Evolutionary conservation across 2,888 invertebrate genomes (phyloP), one percentile per base, ranked within the genome.

Genomic region (Hirtodrosophila duncani): DNA sequence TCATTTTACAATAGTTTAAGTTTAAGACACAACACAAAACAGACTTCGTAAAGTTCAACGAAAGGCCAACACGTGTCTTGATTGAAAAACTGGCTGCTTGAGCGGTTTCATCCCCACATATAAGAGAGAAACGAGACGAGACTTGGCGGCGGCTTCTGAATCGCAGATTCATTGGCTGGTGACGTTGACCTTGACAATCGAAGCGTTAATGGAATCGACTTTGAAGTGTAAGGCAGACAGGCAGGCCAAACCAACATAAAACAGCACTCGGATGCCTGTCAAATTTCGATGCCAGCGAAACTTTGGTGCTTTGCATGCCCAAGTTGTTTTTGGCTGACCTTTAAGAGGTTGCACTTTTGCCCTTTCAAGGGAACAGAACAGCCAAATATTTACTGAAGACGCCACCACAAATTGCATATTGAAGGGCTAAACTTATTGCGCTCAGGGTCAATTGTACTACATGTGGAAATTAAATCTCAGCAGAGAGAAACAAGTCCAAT

Each of bases 181-280:
- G 66, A 59, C 66, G 57, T 68, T 68, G 67, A 68, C 67, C 69
- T 68, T 68, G 69, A 55, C 69, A 48, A 59, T 34, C 49, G 23
- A 69, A 63, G 53, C 66, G 46, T 52, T 62, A 68, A 68, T 67
- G 44, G 50, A 68, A 52, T 52, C 44, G 62, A 68, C 62, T 65
- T 68, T 65, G 48, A 55, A 34, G 20, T 9, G 13, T 6, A 29
- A 17, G 13, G 10, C 3, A 38, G 37, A 38, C 30, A 49, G 36
- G 38, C 43, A 36, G 46, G 51, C 45, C 42, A 42, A 23, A 43
- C 20, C 5, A 20, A 20, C 5, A 33, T n/a, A n/a, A n/a, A n/a
- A n/a, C n/a, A n/a, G 18, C 17, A 7, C 18, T 9, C n/a, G 7
- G 18, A 3, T 18, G 29, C 39, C 9, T 7, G 30, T 30, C 13